These are phyloP conservation scores for Eupithecia dodoneata DNA, from an alignment of 2,888 invertebrate species.

Conservation along the genomic window DNA sequence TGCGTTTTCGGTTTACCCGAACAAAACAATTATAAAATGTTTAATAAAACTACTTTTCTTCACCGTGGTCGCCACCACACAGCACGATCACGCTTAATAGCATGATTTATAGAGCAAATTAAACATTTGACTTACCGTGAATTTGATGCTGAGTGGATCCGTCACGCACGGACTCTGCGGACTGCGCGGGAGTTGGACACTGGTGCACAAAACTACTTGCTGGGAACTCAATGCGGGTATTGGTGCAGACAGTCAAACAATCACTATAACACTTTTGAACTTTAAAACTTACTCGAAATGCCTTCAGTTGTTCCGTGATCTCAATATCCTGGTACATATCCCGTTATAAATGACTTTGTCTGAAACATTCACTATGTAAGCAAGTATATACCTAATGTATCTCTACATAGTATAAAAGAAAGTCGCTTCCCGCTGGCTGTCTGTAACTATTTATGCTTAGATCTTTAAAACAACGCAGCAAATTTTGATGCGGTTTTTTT, in stretches of 20 bases:
- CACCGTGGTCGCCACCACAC: not conserved
- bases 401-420: no score
- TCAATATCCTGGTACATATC: no score
- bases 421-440: no score
- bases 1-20: no score
- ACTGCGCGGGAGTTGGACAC: slow-evolving; percentile 44
- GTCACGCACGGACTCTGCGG: slow-evolving; percentile 77
- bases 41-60: not conserved
- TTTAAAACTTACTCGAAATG: no score
- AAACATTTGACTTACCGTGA: slow-evolving; percentile 84
- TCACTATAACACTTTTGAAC: no score
- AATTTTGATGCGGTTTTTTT: no score
- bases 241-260: not conserved
- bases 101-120: slow-evolving; percentile 84
- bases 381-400: not conserved
- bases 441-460: no score
- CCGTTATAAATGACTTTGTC: no score
- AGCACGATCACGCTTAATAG: slow-evolving; percentile 62
- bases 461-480: no score
- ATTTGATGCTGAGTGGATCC: slow-evolving; percentile 81
- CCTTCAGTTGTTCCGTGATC: no score
- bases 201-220: slow-evolving; percentile 17
- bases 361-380: not conserved
- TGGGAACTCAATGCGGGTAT: not conserved
- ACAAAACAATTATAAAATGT: not conserved